Evolutionary conservation across 2,113 vertebrate genomes (phyloP).

Genomic region (Scomber japonicus): DNA sequence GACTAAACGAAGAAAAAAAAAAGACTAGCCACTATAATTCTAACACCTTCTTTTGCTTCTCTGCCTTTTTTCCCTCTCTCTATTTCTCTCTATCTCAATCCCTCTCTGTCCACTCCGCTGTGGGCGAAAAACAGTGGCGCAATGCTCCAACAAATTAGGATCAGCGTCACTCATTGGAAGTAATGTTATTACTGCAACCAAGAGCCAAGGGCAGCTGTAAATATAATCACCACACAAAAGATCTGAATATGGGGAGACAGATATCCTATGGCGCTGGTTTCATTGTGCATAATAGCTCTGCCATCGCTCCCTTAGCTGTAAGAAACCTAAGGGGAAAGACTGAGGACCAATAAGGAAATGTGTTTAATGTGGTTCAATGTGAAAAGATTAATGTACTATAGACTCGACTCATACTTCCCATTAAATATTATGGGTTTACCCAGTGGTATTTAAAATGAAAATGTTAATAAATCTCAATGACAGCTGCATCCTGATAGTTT

Average conservation of each 20-base stretch:
- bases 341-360: not conserved
- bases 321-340: conserved; percentile 1
- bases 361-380: not conserved
- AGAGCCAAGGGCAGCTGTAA: conserved; percentile 26
- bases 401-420: too few species aligned
- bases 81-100: not conserved
- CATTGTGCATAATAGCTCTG: not conserved
- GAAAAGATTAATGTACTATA: too few species aligned
- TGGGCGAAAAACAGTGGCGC: conserved; percentile 76
- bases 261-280: not conserved
- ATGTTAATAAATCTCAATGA: too few species aligned
- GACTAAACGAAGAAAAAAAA: not conserved
- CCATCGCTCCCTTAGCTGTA: not conserved
- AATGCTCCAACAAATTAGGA: conserved; percentile 47
- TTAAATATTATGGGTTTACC: too few species aligned
- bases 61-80: not conserved
- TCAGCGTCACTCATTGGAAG: conserved; percentile 53
- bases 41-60: not conserved
- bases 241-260: conserved; percentile 6
- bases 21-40: not conserved
- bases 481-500: too few species aligned
- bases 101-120: conserved; percentile 75
- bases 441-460: too few species aligned
- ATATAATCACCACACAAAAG: conserved; percentile 17
- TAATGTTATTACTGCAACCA: conserved; percentile 49